Evolutionary conservation across 2,888 invertebrate species (phyloP).

Genomic region (Oxystoma pomonae): DNA sequence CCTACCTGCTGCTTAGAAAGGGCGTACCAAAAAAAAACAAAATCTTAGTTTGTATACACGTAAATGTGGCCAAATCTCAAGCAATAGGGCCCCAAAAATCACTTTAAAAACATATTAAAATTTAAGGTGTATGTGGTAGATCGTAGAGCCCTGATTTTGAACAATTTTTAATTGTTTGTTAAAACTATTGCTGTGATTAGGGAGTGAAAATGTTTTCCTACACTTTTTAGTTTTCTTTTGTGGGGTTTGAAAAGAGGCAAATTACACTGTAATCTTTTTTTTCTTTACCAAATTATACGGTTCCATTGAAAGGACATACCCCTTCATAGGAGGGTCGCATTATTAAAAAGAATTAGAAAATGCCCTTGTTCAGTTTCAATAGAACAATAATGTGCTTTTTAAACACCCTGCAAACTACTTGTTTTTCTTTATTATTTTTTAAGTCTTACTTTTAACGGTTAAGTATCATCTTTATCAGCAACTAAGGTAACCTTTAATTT

Average conservation of each 20-base stretch:
- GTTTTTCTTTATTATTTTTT: too few relatives aligned
- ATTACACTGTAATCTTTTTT: too few relatives aligned
- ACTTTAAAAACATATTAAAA: background rate
- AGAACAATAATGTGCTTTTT: too few relatives aligned
- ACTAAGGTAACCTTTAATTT: background rate
- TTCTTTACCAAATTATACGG: too few relatives aligned
- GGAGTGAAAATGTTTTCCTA: slow-evolving; percentile 21
- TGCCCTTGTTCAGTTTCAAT: too few relatives aligned
- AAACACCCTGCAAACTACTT: too few relatives aligned
- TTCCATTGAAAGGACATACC: too few relatives aligned
- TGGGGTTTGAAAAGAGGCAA: background rate
- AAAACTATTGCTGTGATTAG: slow-evolving; percentile 23
- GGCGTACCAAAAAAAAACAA: background rate
- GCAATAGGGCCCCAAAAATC: background rate
- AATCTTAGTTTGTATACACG: background rate
- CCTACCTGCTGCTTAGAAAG: background rate
- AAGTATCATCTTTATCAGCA: background rate
- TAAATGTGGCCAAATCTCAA: background rate
- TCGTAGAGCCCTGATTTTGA: background rate
- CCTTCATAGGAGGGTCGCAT: too few relatives aligned
- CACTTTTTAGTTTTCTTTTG: background rate
- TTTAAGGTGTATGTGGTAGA: background rate
- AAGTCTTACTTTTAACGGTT: too few relatives aligned
- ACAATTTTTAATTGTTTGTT: background rate
- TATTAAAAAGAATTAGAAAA: too few relatives aligned